Evolutionary conservation across 1,140 invertebrate species (phyloP), one percentile per base, ranked within the genome.

Genomic region (Caerostris darwini): DNA sequence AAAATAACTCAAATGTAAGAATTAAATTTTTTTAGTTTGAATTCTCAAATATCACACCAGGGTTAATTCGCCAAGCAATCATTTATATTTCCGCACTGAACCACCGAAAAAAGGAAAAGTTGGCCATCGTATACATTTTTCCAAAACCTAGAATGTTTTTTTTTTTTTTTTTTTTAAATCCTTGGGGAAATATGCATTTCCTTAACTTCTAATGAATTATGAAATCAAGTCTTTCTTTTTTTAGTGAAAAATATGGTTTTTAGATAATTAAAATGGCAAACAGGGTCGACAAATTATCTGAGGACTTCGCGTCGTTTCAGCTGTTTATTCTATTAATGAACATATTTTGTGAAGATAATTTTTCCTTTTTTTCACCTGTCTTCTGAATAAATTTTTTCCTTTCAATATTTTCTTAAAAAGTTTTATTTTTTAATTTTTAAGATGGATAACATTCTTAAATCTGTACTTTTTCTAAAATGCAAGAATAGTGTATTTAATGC

Each of bases 251-350:
- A 77, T 77, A 77, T 14, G 71, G 50, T 77, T 77, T 77, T 77
- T 77, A 50, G 50, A 53, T 77, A 77, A 77, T 77, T 77, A 77
- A 77, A 77, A 77, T 34, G 50, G 34, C 71, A 77, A 77, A 77
- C 71, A 77, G 12, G 50, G 34, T 34, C 34, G 8, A 3, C 34
- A 77, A 50, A 12, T 77, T 77, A 77, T 77, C 71, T 77, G 1
- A 50, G 34, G 12, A 50, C 2, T n/a, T 34, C 3, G 12, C 71
- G 10, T 50, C 71, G 71, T 77, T 12, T 5, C 8, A 77, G 10
- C 71, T 8, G 71, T 10, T 77, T 77, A 77, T 77, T 77, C 71
- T 34, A 77, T 77, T 77, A 77, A 77, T 5, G 34, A 77, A 50
- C 53, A 77, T 77, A 77, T 10, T 77, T 77, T 34, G 12, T 5